phyloP scores from a whole-genome alignment of 2,888 invertebrate species.

The Synergus laeviventris region DNA sequence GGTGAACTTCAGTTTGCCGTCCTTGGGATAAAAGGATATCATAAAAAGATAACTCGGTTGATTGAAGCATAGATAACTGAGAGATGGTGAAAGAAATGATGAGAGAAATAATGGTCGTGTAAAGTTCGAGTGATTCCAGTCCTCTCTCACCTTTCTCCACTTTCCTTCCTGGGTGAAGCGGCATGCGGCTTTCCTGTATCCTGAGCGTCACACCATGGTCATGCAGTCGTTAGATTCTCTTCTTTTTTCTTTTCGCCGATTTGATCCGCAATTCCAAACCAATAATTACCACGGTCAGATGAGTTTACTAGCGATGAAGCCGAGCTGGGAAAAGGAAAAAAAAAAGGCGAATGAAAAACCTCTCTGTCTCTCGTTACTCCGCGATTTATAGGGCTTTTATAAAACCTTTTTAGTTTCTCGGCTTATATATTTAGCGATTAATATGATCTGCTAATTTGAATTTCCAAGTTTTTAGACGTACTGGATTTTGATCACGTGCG shows the following conservation, averaged over 20 bases:
- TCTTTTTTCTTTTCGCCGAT: constrained; percentile 42
- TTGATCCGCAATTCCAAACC: constrained; percentile 52
- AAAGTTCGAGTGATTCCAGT: constrained; percentile 6
- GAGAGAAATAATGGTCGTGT: neutral
- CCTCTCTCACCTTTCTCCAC: constrained; percentile 16
- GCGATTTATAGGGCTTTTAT: neutral
- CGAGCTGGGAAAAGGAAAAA: neutral
- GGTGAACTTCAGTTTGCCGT: neutral
- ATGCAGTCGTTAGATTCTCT: constrained; percentile 45
- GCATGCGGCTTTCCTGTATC: constrained; percentile 21
- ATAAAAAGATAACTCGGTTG: neutral
- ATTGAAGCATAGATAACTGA: neutral
- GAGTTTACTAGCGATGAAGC: constrained; percentile 32
- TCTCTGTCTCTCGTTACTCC: neutral
- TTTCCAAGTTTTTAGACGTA: too few species aligned
- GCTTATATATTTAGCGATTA: neutral
- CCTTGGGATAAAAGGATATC: neutral
- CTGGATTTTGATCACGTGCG: too few species aligned
- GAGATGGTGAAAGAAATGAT: neutral
- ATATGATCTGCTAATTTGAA: too few species aligned
- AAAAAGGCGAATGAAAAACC: neutral
- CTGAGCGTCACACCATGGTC: constrained; percentile 23
- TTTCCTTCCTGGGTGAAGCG: constrained; percentile 27
- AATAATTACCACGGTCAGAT: constrained; percentile 57
- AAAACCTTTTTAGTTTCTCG: neutral